Evolutionary conservation across 2,888 invertebrate genomes (phyloP).

Genomic region (Rhagophthalmus giganteus): DNA sequence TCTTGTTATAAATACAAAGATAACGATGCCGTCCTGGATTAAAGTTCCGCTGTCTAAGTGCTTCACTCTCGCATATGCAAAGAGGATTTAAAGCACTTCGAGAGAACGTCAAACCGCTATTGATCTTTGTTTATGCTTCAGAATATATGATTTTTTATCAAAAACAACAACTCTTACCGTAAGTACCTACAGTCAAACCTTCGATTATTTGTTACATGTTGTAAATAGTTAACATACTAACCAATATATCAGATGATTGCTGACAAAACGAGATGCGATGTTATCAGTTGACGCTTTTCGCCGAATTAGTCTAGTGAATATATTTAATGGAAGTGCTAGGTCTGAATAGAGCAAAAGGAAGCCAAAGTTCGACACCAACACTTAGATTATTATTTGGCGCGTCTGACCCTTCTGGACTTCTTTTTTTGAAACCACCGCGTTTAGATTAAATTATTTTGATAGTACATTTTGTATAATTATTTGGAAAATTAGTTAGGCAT

Average conservation of each 20-base stretch:
- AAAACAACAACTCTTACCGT: no score
- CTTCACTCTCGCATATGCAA: slow-evolving; percentile 37
- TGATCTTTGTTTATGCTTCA: slow-evolving; percentile 33
- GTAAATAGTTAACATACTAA: no score
- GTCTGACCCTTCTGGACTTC: no score
- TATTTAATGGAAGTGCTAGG: slow-evolving; percentile 24
- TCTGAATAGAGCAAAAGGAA: slow-evolving; percentile 19
- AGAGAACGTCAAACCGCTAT: slow-evolving; percentile 35
- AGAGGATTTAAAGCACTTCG: slow-evolving; percentile 39
- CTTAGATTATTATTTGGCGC: slow-evolving; percentile 20
- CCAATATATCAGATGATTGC: slow-evolving; percentile 21
- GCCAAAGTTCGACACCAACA: slow-evolving; percentile 18
- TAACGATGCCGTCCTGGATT: slow-evolving; percentile 39
- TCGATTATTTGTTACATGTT: no score
- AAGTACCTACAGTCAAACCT: no score
- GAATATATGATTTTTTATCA: no score
- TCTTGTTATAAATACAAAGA: slow-evolving; percentile 38
- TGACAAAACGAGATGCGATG: slow-evolving; percentile 25
- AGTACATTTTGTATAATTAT: no score
- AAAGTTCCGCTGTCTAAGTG: slow-evolving; percentile 40
- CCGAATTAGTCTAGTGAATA: slow-evolving; percentile 30
- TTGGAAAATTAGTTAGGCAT: no score
- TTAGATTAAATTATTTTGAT: no score
- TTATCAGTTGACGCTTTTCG: slow-evolving; percentile 30
- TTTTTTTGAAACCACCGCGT: no score